Conservation (phyloP, 2,113 vertebrate genomes). For the Channa maculata region DNA sequence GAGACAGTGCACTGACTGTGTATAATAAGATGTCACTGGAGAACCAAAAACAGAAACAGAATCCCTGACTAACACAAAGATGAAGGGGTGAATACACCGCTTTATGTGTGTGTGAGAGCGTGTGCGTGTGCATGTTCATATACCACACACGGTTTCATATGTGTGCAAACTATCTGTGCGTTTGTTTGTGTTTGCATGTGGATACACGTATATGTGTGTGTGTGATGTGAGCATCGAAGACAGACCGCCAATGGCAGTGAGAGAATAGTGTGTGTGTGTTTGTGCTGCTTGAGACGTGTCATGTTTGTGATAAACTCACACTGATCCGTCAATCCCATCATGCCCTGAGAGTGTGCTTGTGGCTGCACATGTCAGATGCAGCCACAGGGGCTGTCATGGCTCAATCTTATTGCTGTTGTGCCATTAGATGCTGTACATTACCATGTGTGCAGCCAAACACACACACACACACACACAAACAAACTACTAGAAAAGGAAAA, state of each 20-base stretch:
- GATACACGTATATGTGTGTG: not conserved
- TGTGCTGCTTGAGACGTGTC: constrained; percentile 62
- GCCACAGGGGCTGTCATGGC: constrained; percentile 68
- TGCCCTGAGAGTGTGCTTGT: constrained; percentile 64
- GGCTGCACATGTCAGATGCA: constrained; percentile 66
- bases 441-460: constrained; percentile 1
- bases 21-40: constrained; percentile 58
- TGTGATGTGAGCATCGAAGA: constrained; percentile 18
- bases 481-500: not conserved
- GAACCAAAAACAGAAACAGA: constrained; percentile 26
- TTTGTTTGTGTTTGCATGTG: not conserved
- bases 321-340: constrained; percentile 70
- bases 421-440: constrained; percentile 11
- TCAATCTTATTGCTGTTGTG: constrained; percentile 57
- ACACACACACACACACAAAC: constrained; percentile 18
- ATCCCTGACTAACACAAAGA: constrained; percentile 22
- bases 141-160: not conserved
- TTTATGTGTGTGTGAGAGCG: not conserved
- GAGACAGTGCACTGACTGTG: constrained; percentile 60
- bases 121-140: not conserved
- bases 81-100: constrained; percentile 13
- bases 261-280: constrained; percentile 17
- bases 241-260: constrained; percentile 42
- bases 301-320: constrained; percentile 69
- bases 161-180: constrained; percentile 8